Evolutionary conservation across 2,888 invertebrate species (phyloP).

Genomic region (Melinopterus prodromus): DNA sequence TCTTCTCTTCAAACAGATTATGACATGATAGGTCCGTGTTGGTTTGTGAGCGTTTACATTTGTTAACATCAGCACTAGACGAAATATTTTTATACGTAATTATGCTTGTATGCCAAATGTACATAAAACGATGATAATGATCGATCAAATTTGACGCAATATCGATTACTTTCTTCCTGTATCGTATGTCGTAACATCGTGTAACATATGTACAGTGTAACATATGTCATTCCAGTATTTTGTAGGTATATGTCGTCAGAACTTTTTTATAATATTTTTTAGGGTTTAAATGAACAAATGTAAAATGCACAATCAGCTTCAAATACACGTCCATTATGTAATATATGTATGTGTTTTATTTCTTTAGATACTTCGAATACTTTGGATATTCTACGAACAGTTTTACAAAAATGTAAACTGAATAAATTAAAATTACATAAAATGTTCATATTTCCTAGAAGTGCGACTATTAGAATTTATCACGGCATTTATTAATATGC

Average conservation of each 20-base stretch:
- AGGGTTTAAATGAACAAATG: conserved; percentile 21
- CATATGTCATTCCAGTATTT: conserved; percentile 23
- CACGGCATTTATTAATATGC: no score
- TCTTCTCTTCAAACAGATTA: neutral
- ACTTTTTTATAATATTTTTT: conserved; percentile 20
- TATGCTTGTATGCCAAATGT: conserved; percentile 21
- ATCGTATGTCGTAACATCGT: neutral
- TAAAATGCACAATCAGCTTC: conserved; percentile 26
- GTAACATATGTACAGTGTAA: neutral
- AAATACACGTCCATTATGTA: conserved; percentile 26
- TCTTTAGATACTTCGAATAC: neutral
- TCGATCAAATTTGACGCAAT: conserved; percentile 8
- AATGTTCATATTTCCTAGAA: no score
- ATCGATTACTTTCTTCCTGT: conserved; percentile 5
- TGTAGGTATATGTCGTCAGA: conserved; percentile 11
- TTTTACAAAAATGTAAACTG: no score
- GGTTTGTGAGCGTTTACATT: conserved; percentile 17
- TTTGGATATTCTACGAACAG: no score
- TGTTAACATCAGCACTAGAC: conserved; percentile 10
- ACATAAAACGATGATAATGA: conserved; percentile 9
- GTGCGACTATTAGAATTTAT: no score
- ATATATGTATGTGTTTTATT: neutral
- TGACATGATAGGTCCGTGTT: neutral
- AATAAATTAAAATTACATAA: no score
- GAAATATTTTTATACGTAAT: conserved; percentile 21